Base-by-base conservation (phyloP, 1,140 invertebrate genomes). In the Lepidurus couesii region DNA sequence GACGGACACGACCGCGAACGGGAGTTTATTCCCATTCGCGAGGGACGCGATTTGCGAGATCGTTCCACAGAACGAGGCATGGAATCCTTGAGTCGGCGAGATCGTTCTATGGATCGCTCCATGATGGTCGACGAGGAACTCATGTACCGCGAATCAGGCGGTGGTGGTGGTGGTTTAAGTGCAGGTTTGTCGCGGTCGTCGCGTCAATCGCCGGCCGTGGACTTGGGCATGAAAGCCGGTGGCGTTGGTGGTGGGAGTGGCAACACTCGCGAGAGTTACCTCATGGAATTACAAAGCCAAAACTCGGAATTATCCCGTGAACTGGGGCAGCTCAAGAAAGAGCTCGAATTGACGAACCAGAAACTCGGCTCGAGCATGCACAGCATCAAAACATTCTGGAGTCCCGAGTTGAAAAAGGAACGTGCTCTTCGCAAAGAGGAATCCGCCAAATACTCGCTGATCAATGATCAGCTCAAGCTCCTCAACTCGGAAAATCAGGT, bases 321-420 rank as follows among this genome's bases (percentile, higher is more conserved):
- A 86, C 90, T 98, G 83, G 93, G 92, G n/a, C 95, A 95, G 85
- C 88, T 98, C 73, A 98, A 98, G 86, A 95, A 97, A 84, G 97
- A 99, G 84, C 89, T 98, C 81, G 96, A 99, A 86, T 88, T 97
- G 80, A 97, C 96, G 79, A 98, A 98, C 86, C 96, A 98, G 86
- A 99, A 99, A 86, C 88, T 99, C 80, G 96, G 95, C 83, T 98
- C 97, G 83, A 96, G 94, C 83, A 99, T 99, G 97, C 97, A 98
- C 86, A 97, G 95, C 86, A 99, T 99, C 84, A 99, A 99, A 87
- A 98, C 97, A 11, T 99, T 99, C 87, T 99, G 98, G 98, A 98
- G 95, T 85, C 98, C 98, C 0, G 98, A 99, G 85, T 88, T 99
- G 82, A 99, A 99, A 86, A 98, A 98, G 87, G 97, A 99, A 86